Evolutionary conservation across 1,140 invertebrate species (phyloP), one percentile per base, ranked within the genome.

Genomic region (Pseudomyrmex cubaensis): DNA sequence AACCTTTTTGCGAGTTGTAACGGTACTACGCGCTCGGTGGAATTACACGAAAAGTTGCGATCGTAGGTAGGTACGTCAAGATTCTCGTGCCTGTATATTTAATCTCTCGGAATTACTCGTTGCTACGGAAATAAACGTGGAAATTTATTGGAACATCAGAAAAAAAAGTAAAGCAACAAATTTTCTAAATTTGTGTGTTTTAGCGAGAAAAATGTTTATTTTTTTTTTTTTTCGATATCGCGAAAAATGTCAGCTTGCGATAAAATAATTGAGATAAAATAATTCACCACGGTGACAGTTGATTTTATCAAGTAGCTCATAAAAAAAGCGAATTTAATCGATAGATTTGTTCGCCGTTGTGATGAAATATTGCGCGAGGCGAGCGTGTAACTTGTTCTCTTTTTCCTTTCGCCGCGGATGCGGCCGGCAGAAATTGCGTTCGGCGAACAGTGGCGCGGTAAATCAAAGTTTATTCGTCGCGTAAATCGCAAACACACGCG

Each of bases 381-480:
- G 48, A 15, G 46, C 25, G 52, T n/a, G n/a, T 57, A 70, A 70
- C 15, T 48, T 72, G 15, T 22, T 25, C 12, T 4, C 20, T 72
- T 72, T 63, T 67, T 57, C 20, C 22, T 8, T 22, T 61, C n/a
- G 54, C 59, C n/a, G 25, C 1, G 46, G 44, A 70, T 69, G 54
- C 54, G 44, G 35, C 52, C 12, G 64, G 54, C 15, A 61, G 66
- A 70, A 70, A 78, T 70, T 59, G 46, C 54, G 44, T 61, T 80
- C 54, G 44, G 76, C 54, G 54, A 70, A 70, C 50, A 35, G 74
- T 10, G 12, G 22, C 54, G 22, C 54, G 44, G 66, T 80, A 80
- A 80, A 80, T 80, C 76, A 80, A 80, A 80, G 76, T 80, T 80
- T 80, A 80, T 72, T 80, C 76, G 76, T 59, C 66, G 54, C 17